Base-by-base conservation (phyloP, 1,140 invertebrate species). In the Drosophila persimilis region DNA sequence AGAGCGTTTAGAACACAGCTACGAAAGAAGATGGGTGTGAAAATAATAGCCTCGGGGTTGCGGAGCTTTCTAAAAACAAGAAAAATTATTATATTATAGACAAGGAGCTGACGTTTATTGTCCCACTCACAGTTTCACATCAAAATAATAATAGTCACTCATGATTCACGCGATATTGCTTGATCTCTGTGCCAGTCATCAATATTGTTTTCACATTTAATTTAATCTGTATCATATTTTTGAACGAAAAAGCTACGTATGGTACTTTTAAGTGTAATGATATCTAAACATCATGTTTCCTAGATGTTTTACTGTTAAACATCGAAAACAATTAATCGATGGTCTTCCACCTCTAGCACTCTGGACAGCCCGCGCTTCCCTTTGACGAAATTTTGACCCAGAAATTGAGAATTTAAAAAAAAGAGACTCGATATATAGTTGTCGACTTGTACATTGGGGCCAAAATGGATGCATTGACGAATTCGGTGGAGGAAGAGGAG, bases 1-100 rank as follows among this genome's bases (percentile, higher is more conserved):
- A 95, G 66, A 2, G 93, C 91, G 60, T 92, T 77, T 22, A 93
- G 86, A 58, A 95, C 91, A 72, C 94, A 93, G 46, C 92, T 93
- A 71, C 94, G 94, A 51, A 95, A 92, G 57, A 90, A 93, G 1
- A 92, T 91, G 0, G 86, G 74, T n/a, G 92, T 93, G 50, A 94
- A 65, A 48, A 89, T 75, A 11, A 79, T 70, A 8, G 90, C 64
- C 20, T 90, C 64, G 13, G 90, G 78, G 24, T 91, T 75, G 9
- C 77, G 71, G 47, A 94, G 73, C 75, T 93, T 91, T 76, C 94
- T 95, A 78, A 26, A 7, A 70, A 55, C 31, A 22, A 26, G 1
- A 45, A 11, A 0, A 15, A 11, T 13, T 35, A 24, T 8, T n/a
- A 13, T 7, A 13, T 26, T 3, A 7, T 35, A 8, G 0, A 39